Evolutionary conservation across 2,888 invertebrate species (phyloP).

Genomic region (Cordilura impudica): DNA sequence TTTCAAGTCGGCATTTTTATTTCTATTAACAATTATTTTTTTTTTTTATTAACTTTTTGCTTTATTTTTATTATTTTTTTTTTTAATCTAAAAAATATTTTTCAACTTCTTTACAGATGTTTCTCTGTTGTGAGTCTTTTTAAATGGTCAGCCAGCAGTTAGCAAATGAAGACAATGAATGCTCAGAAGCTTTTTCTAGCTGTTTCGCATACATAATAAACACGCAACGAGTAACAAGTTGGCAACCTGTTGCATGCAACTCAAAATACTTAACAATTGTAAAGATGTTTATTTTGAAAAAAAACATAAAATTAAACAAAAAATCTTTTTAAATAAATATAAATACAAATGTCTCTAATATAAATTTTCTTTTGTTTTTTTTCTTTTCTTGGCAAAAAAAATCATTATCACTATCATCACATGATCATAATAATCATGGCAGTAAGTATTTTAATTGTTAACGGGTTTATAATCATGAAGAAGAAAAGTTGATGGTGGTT

Average conservation of each 20-base stretch:
- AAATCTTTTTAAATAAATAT: neutral
- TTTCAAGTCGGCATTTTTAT: too few relatives aligned
- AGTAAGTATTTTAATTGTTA: neutral
- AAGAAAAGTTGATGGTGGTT: neutral
- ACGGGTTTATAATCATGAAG: neutral
- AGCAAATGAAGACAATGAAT: neutral
- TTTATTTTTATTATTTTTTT: too few relatives aligned
- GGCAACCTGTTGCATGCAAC: conserved; percentile 43
- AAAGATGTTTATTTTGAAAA: neutral
- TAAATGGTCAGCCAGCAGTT: too few relatives aligned
- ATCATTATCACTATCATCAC: neutral
- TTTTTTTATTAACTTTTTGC: too few relatives aligned
- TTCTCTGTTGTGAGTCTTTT: too few relatives aligned
- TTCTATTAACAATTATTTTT: too few relatives aligned
- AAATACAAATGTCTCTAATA: neutral
- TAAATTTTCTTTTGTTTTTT: neutral
- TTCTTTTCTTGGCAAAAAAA: neutral
- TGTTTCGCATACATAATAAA: neutral
- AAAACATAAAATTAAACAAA: neutral
- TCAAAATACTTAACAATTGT: neutral
- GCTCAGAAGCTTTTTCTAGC: neutral
- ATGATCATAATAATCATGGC: neutral
- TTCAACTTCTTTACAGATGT: too few relatives aligned
- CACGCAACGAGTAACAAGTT: conserved; percentile 12
- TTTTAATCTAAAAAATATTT: too few relatives aligned